These are phyloP conservation scores for Sakesphorus luctuosus DNA, from an alignment of 2,113 vertebrate species.

Conservation along the genomic window DNA sequence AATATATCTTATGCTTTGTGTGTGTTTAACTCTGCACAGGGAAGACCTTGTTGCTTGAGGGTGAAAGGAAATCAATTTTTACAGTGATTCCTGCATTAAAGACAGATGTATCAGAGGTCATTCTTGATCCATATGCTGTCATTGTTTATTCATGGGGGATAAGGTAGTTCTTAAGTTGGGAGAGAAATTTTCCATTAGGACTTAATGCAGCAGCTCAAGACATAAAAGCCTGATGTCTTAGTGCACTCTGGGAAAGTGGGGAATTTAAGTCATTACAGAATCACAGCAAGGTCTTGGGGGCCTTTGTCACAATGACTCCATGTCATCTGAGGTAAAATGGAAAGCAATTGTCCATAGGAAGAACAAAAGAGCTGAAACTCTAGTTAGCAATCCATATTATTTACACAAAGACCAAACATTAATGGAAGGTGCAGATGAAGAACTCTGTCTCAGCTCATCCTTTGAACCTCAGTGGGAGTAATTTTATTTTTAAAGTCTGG, in stretches of 20 bases:
- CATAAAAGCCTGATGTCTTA: slow-evolving; percentile 51
- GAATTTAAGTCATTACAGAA: slow-evolving; percentile 32
- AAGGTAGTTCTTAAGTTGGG: slow-evolving; percentile 59
- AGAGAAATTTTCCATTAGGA: slow-evolving; percentile 67
- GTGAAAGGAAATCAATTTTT: slow-evolving; percentile 65
- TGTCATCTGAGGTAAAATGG: slow-evolving; percentile 55
- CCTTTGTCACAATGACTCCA: background rate
- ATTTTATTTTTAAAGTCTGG: slow-evolving; percentile 44
- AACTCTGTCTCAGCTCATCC: background rate
- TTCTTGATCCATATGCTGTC: slow-evolving; percentile 59
- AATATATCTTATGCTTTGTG: slow-evolving; percentile 34
- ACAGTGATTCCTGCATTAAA: slow-evolving; percentile 61
- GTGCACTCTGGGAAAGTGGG: slow-evolving; percentile 34
- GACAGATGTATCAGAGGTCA: slow-evolving; percentile 39
- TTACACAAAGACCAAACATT: slow-evolving; percentile 40
- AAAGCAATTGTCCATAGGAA: slow-evolving; percentile 20
- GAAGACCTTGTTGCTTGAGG: slow-evolving; percentile 46
- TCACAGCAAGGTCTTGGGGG: slow-evolving; percentile 1
- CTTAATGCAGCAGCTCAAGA: slow-evolving; percentile 56
- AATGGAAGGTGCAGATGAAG: slow-evolving; percentile 33
- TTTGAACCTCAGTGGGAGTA: slow-evolving; percentile 1
- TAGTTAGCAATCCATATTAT: slow-evolving; percentile 9
- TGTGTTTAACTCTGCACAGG: slow-evolving; percentile 51
- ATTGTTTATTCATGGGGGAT: slow-evolving; percentile 70
- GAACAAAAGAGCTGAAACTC: slow-evolving; percentile 20